Evolutionary conservation across 2,888 invertebrate genomes (phyloP), one percentile per base, ranked within the genome.

Genomic region (Amphipyra tragopoginis): DNA sequence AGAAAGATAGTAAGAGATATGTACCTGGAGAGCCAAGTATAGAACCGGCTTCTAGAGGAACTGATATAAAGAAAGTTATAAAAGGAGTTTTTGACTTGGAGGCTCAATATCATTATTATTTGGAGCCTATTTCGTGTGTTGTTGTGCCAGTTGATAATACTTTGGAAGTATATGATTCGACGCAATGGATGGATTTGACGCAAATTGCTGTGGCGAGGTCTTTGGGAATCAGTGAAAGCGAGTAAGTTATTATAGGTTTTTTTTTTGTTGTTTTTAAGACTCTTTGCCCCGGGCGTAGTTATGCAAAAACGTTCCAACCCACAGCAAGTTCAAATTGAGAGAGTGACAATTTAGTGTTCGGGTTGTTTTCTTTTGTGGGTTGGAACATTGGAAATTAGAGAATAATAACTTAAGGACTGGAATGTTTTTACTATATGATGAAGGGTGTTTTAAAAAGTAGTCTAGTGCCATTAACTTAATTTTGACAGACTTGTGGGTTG

Each of bases 101-200:
- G 11, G 87, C 95, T 0, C 98, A 98, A 82, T 97, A 97, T 83
- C 97, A 97, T 86, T 97, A 96, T 76, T 96, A 96, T 43, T 95
- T 97, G 96, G 98, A 98, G 83, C 96, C 97, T 0, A 95, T 97
- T 10, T 91, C 95, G 0, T 96, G 96, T 57, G 94, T 97, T 0
- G 96, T 96, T 34, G 82, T 96, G 5, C 97, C 97, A 0, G 91
- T 95, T 1, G 98, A 98, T 78, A 96, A 96, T 42, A 96, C 96
- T 0, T 83, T 97, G 67, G 96, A 97, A 55, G 96, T 98, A 0
- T 95, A 95, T 76, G 93, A 96, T 26, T 86, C 97, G 0, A 92
- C 96, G 0, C 97, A 97, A 75, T 96, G 96, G 95, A 95, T 96
- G 82, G 96, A 97, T 61, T 84, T 96, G 9, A 87, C 93, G 0